A percentile compares a stretch with the other conserved stretches of the same genome.
Conservation (phyloP, 2,888 invertebrate genomes). For the Camptogramma bilineatum region DNA sequence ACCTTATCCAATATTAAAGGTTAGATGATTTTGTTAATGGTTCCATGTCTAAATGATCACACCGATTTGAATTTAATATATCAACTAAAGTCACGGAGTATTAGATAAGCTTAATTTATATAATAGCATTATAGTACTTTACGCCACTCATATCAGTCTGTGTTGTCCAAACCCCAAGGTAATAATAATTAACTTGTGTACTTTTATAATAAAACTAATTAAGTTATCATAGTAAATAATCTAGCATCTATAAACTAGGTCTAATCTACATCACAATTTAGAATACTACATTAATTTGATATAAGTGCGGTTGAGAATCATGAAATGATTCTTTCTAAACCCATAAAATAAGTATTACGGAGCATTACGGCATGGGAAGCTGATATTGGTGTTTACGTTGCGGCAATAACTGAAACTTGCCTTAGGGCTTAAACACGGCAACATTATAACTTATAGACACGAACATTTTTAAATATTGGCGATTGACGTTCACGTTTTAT, state of each 20-base stretch:
- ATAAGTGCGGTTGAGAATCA: conserved; percentile 47
- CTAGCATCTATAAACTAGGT: conserved; percentile 46
- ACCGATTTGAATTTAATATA: too few species aligned
- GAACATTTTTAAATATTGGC: not conserved
- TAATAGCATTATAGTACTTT: too few species aligned
- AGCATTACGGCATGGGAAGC: conserved; percentile 46
- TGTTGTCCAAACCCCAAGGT: not conserved
- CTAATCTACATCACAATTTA: conserved; percentile 35
- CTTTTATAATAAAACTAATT: conserved; percentile 10
- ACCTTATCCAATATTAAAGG: too few species aligned
- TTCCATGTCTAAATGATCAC: too few species aligned
- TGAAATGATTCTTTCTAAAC: conserved; percentile 47
- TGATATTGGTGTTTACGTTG: conserved; percentile 65
- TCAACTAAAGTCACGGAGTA: too few species aligned
- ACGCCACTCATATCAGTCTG: not conserved
- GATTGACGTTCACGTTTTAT: too few species aligned
- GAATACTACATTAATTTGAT: conserved; percentile 46
- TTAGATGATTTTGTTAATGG: too few species aligned
- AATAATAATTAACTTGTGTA: not conserved
- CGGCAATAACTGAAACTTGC: conserved; percentile 59
- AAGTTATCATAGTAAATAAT: conserved; percentile 18
- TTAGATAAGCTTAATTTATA: too few species aligned
- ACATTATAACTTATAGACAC: conserved; percentile 12
- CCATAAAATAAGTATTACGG: conserved; percentile 41
- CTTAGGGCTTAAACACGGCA: not conserved